phyloP scores from a whole-genome alignment of 2,888 invertebrate genomes.

The Neocrepidodera transversa region DNA sequence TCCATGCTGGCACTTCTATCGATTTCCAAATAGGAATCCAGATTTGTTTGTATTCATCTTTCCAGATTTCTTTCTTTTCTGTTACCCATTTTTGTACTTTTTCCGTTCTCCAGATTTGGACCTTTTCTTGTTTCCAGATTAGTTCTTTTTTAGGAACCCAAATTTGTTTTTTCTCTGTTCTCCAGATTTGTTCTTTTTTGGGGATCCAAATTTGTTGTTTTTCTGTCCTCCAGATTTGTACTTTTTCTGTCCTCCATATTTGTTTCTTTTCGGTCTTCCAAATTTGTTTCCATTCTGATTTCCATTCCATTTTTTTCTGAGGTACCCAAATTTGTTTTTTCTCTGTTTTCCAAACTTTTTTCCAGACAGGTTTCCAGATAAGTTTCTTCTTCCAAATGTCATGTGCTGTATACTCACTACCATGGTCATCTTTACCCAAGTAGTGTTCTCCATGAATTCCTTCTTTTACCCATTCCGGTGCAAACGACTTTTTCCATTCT shows the following conservation, averaged over 20 bases:
- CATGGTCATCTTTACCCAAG: slow-evolving; percentile 80
- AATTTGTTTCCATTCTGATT: slow-evolving; percentile 69
- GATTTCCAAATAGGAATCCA: slow-evolving; percentile 68
- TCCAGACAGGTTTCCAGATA: slow-evolving; percentile 82
- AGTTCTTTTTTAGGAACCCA: slow-evolving; percentile 65
- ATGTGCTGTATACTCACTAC: slow-evolving; percentile 83
- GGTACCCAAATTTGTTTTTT: slow-evolving; percentile 76
- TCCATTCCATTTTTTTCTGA: slow-evolving; percentile 70
- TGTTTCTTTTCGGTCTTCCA: slow-evolving; percentile 72
- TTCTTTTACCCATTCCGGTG: slow-evolving; percentile 79
- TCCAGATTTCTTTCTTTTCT: slow-evolving; percentile 71
- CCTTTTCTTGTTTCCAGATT: slow-evolving; percentile 67
- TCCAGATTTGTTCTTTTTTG: slow-evolving; percentile 68
- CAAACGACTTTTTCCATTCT: slow-evolving; percentile 74
- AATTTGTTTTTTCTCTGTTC: slow-evolving; percentile 65
- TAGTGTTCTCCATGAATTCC: slow-evolving; percentile 82
- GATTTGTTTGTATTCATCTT: slow-evolving; percentile 74
- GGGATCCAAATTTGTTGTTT: slow-evolving; percentile 68
- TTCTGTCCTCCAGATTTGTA: slow-evolving; percentile 68
- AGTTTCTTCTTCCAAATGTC: slow-evolving; percentile 84
- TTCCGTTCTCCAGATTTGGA: slow-evolving; percentile 61
- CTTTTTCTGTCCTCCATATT: slow-evolving; percentile 74
- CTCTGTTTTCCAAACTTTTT: slow-evolving; percentile 77
- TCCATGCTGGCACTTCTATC: slow-evolving; percentile 73
- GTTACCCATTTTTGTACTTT: slow-evolving; percentile 72